Evolutionary conservation across 2,888 invertebrate species (phyloP).

Genomic region (Drosophila anomalata): DNA sequence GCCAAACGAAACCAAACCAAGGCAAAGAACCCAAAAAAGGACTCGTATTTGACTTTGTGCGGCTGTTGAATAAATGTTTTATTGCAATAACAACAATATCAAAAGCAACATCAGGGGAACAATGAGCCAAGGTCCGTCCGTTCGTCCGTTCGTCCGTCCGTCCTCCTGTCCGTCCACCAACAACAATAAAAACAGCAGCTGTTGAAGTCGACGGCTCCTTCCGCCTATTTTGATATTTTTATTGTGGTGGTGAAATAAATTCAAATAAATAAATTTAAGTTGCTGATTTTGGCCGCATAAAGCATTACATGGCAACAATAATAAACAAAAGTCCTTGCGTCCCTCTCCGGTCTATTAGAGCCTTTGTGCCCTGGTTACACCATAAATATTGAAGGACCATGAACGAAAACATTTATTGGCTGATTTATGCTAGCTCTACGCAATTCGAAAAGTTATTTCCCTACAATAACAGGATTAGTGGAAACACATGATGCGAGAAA

Average conservation of each 20-base stretch:
- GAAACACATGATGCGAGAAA: not conserved
- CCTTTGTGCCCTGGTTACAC: conserved; percentile 50
- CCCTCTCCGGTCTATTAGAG: conserved; percentile 25
- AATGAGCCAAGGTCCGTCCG: conserved; percentile 49
- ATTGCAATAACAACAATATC: conserved; percentile 53
- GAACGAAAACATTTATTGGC: conserved; percentile 69
- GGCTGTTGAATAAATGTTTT: conserved; percentile 64
- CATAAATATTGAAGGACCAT: conserved; percentile 64
- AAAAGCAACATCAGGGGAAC: conserved; percentile 38
- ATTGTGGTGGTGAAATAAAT: conserved; percentile 73
- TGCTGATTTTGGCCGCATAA: conserved; percentile 54
- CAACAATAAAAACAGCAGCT: conserved; percentile 54
- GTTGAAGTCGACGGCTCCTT: conserved; percentile 34
- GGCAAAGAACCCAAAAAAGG: conserved; percentile 56
- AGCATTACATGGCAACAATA: conserved; percentile 25
- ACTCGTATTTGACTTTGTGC: conserved; percentile 66
- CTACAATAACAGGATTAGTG: conserved; percentile 27
- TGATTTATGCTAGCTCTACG: conserved; percentile 67
- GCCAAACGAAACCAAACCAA: conserved; percentile 33
- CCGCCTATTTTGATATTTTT: conserved; percentile 69
- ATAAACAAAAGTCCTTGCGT: conserved; percentile 2
- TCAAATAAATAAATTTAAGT: conserved; percentile 75
- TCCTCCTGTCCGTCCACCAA: conserved; percentile 2
- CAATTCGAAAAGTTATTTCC: conserved; percentile 51
- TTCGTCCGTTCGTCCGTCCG: no score